Conservation (phyloP, 1,140 invertebrate species). For the Delia radicum region DNA sequence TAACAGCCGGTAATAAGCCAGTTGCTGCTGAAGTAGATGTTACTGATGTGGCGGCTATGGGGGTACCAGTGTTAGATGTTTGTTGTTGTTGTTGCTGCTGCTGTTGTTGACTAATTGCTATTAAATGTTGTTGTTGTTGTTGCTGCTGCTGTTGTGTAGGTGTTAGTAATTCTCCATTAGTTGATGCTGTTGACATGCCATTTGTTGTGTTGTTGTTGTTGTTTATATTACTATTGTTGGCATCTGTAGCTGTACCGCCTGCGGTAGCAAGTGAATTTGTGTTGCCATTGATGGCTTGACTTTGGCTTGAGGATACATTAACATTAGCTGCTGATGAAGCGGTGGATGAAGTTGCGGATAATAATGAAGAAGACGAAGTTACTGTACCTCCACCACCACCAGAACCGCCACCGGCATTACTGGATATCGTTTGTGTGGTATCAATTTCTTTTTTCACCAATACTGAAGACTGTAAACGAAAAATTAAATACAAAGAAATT, state of each 20-base stretch:
- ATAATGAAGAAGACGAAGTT: slow-evolving; percentile 43
- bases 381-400: slow-evolving; percentile 45
- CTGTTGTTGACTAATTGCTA: slow-evolving; percentile 4
- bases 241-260: slow-evolving; percentile 13
- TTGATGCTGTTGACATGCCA: not conserved
- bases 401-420: slow-evolving; percentile 44
- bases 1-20: slow-evolving; percentile 30
- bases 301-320: slow-evolving; percentile 24
- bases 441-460: slow-evolving; percentile 44
- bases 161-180: slow-evolving; percentile 17
- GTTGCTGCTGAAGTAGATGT: slow-evolving; percentile 47
- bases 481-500: not conserved
- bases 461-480: slow-evolving; percentile 49
- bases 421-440: slow-evolving; percentile 25
- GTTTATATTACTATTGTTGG: not conserved
- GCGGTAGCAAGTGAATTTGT: slow-evolving; percentile 19
- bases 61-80: slow-evolving; percentile 30
- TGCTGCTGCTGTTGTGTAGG: slow-evolving; percentile 29
- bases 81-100: slow-evolving; percentile 31
- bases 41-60: slow-evolving; percentile 40
- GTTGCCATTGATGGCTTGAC: slow-evolving; percentile 17
- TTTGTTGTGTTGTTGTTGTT: slow-evolving; percentile 38
- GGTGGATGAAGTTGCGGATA: slow-evolving; percentile 47
- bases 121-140: slow-evolving; percentile 34
- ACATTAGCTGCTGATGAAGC: not conserved